Percentiles rank a stretch among this genome's conserved stretches.
phyloP scores from a whole-genome alignment of 92 coral and sea anemone genomes.

The Epizoanthus scotinus region DNA sequence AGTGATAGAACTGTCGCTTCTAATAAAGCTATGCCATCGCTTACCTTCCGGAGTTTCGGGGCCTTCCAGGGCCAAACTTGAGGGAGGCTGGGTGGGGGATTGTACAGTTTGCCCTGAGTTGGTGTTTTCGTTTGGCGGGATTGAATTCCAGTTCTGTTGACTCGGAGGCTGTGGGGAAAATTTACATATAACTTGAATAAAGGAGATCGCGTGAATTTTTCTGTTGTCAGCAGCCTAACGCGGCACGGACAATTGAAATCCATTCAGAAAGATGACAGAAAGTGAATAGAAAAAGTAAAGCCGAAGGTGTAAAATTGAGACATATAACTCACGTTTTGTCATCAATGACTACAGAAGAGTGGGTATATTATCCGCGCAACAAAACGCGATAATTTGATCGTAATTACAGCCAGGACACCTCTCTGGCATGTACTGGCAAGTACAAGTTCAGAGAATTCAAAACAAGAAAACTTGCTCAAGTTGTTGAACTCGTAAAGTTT shows the following conservation, averaged over 20 bases:
- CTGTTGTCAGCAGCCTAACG: conserved; percentile 61
- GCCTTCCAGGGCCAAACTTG: conserved; percentile 86
- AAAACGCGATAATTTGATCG: conserved; percentile 42
- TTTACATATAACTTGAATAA: conserved; percentile 49
- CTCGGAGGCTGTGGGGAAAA: conserved; percentile 66
- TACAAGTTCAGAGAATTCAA: neutral
- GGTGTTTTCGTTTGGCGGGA: conserved; percentile 72
- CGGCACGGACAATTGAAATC: conserved; percentile 62
- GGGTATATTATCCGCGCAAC: conserved; percentile 46
- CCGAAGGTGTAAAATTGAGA: conserved; percentile 60
- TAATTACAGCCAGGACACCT: conserved; percentile 32
- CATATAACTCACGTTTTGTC: conserved; percentile 78
- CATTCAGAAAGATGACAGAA: conserved; percentile 73
- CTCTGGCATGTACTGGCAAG: conserved; percentile 37
- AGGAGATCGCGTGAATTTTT: conserved; percentile 74
- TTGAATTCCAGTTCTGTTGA: conserved; percentile 82
- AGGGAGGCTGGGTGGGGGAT: conserved; percentile 84
- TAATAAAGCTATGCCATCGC: conserved; percentile 75
- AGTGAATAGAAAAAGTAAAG: conserved; percentile 85
- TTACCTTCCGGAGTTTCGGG: conserved; percentile 97
- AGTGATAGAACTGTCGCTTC: conserved; percentile 93
- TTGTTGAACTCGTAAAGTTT: conserved; percentile 39
- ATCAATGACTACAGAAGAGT: conserved; percentile 59
- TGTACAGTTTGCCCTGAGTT: conserved; percentile 84
- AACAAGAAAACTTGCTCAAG: conserved; percentile 30